A percentile compares a stretch with the other conserved stretches of the same genome.
These are phyloP conservation scores for Geodia barretti DNA, from an alignment of 37 sponge, comb jelly and placozoan species.

Conservation along the genomic window DNA sequence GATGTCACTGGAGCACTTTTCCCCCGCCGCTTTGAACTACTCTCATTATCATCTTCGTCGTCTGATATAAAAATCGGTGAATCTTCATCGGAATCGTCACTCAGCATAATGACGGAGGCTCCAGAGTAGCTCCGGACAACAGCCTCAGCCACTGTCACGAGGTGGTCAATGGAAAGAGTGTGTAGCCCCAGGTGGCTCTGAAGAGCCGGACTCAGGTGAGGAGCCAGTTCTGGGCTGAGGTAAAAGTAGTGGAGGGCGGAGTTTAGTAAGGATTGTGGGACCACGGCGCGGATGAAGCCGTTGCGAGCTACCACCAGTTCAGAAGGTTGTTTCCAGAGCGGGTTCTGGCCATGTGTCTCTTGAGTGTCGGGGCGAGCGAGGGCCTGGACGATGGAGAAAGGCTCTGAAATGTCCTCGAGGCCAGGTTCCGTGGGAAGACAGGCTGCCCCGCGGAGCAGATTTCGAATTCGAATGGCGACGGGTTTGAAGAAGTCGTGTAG, in stretches of 20 bases:
- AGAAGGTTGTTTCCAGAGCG: conserved; percentile 62
- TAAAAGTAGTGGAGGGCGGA: conserved; percentile 27
- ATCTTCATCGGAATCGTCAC: neutral
- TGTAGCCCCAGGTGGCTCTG: conserved; percentile 29
- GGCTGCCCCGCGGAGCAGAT: conserved; percentile 27
- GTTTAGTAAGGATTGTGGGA: conserved; percentile 36
- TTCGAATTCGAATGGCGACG: conserved; percentile 44
- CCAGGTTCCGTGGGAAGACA: conserved; percentile 54
- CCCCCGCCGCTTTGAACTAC: neutral
- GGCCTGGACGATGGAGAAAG: neutral
- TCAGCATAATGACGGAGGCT: neutral
- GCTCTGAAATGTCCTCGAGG: neutral
- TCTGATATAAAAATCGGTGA: neutral
- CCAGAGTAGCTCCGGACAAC: conserved; percentile 2
- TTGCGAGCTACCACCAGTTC: conserved; percentile 16
- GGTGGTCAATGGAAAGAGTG: conserved; percentile 41
- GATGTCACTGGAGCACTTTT: neutral
- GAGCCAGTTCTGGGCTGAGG: conserved; percentile 31
- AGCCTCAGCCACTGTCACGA: conserved; percentile 23
- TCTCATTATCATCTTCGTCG: neutral
- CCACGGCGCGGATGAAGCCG: conserved; percentile 26
- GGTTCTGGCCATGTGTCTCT: neutral
- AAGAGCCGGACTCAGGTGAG: conserved; percentile 12
- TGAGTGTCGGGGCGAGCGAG: neutral
- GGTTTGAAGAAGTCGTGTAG: conserved; percentile 66